Evolutionary conservation across 1,140 invertebrate species (phyloP), one percentile per base, ranked within the genome.

Genomic region (Trichonephila clavata): DNA sequence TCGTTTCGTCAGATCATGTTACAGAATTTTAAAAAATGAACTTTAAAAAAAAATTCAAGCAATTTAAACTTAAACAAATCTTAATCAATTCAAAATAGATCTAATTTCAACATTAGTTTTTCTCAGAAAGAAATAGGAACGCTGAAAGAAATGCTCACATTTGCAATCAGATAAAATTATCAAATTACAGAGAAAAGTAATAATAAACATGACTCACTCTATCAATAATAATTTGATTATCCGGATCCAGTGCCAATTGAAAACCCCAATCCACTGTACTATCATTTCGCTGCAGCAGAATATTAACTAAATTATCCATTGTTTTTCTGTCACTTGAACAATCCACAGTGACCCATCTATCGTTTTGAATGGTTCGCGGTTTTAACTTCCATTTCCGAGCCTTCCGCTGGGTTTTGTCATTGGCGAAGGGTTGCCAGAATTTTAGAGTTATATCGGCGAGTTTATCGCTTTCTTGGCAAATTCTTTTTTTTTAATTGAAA

Each of bases 261-360:
- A 93, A 93, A 8, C 92, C 92, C 92, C 92, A 93, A 16, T 93
- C 84, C 20, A 77, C 61, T 2, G 24, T 21, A 27, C 71, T 87
- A 39, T 93, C 86, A 50, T 93, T 93, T 21, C 84, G 14, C 39
- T 93, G 92, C 20, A 93, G 57, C 5, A 93, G 32, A 80, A 93
- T 93, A 81, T 87, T 93, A 10, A 88, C 21, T n/a, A 93, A 81
- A 16, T 93, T 88, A 43, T 87, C 92, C 92, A 88, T 93, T 0
- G 43, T 24, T 65, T 84, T 2, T 71, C 39, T 59, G n/a, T 68
- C 39, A 68, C 39, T 84, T 60, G 24, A 77, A 77, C 32, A 7
- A 18, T 39, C 32, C 71, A 32, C 24, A 32, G 57, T 59, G 60
- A 87, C 32, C 27, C 27, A 87, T 57, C 27, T n/a, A 63, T n/a